Conservation (phyloP, 2,888 invertebrate genomes). For the Zootermopsis nevadensis region DNA sequence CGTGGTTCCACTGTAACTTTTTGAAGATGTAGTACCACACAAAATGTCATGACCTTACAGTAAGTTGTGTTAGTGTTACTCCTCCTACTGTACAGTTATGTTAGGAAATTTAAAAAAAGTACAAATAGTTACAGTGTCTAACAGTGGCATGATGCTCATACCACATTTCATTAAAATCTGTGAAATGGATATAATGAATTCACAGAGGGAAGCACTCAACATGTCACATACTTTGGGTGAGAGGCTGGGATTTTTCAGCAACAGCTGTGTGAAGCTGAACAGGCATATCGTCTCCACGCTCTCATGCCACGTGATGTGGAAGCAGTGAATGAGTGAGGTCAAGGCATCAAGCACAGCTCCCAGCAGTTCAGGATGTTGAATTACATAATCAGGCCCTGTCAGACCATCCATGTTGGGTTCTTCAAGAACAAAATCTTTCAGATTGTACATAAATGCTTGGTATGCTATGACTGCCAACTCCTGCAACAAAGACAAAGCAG, state of each 20-base stretch:
- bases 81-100: too few species aligned
- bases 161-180: too few species aligned
- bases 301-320: conserved; percentile 81
- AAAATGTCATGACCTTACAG: too few species aligned
- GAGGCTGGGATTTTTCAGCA: conserved; percentile 67
- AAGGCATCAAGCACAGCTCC: conserved; percentile 76
- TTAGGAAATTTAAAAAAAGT: too few species aligned
- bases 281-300: conserved; percentile 80
- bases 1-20: too few species aligned
- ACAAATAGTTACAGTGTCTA: too few species aligned
- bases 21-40: too few species aligned
- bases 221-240: conserved; percentile 64
- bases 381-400: conserved; percentile 56
- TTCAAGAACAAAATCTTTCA: conserved; percentile 66
- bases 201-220: too few species aligned
- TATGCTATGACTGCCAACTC: conserved; percentile 73
- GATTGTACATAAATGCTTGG: conserved; percentile 71
- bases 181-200: too few species aligned
- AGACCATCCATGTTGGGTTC: background rate
- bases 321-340: conserved; percentile 73
- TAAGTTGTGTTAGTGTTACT: too few species aligned
- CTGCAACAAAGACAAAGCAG: conserved; percentile 54
- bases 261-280: conserved; percentile 66
- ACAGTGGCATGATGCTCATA: too few species aligned
- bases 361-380: conserved; percentile 67